Evolutionary conservation across 64 coral and sea anemone genomes (phyloP).

Genomic region (Acropora tenuis): DNA sequence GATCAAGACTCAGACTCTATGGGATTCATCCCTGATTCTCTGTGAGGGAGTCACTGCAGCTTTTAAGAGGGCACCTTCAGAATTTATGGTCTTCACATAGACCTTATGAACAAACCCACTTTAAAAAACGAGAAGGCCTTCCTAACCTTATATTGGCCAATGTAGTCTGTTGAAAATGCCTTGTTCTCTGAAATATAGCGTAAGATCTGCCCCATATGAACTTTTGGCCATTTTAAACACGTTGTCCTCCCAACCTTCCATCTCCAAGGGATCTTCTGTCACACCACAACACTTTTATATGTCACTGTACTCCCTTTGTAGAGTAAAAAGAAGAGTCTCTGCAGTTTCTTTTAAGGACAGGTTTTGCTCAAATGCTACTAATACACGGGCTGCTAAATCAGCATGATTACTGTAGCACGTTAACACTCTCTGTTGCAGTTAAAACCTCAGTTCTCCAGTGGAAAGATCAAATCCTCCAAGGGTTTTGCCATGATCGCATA

Average conservation of each 20-base stretch:
- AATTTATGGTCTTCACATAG: neutral
- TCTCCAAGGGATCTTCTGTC: slow-evolving; percentile 16
- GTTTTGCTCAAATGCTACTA: slow-evolving; percentile 57
- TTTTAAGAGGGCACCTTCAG: neutral
- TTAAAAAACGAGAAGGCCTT: slow-evolving; percentile 26
- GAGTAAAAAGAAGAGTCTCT: slow-evolving; percentile 1
- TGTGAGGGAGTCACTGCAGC: slow-evolving; percentile 28
- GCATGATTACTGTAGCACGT: neutral
- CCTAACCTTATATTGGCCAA: slow-evolving; percentile 36
- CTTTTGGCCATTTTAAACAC: neutral
- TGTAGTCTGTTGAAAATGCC: slow-evolving; percentile 38
- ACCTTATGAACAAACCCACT: slow-evolving; percentile 43
- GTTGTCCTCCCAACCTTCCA: slow-evolving; percentile 25
- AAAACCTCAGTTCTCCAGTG: neutral
- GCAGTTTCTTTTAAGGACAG: slow-evolving; percentile 32
- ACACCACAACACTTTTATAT: neutral
- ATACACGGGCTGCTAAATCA: slow-evolving; percentile 28
- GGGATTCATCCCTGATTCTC: slow-evolving; percentile 22
- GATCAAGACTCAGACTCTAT: slow-evolving; percentile 17
- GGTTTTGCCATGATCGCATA: too few relatives aligned
- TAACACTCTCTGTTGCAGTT: neutral
- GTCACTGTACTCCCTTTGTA: slow-evolving; percentile 18
- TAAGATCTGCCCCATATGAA: neutral
- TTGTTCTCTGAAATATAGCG: slow-evolving; percentile 42
- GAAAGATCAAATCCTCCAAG: too few relatives aligned